These are phyloP conservation scores for Prionace glauca DNA, from an alignment of 2,797 vertebrate species.

Conservation along the genomic window DNA sequence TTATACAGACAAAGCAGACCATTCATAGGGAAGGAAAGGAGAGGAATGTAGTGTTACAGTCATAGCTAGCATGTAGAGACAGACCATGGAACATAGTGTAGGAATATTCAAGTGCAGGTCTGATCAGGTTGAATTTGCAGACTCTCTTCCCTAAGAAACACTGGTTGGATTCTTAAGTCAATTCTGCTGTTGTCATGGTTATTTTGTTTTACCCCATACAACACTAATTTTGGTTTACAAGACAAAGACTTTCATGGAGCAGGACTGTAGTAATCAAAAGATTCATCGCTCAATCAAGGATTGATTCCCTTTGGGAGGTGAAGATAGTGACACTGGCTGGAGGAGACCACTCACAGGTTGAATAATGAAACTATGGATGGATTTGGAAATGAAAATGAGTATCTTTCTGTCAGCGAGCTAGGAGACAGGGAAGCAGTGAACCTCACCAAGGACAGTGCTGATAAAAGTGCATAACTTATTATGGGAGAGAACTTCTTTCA, in stretches of 20 bases:
- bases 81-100: not conserved
- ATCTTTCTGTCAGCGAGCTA: not conserved
- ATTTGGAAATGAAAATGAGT: not conserved
- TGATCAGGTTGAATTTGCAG: not conserved
- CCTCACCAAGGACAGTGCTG: not conserved
- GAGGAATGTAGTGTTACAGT: too few relatives aligned
- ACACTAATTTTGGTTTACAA: not conserved
- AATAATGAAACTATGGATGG: not conserved
- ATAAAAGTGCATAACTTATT: not conserved
- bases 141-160: not conserved
- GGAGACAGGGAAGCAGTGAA: not conserved
- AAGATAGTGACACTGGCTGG: not conserved
- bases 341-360: not conserved
- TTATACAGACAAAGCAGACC: too few relatives aligned
- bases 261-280: not conserved
- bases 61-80: too few relatives aligned
- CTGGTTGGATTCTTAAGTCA: not conserved
- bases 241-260: not conserved
- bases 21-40: too few relatives aligned
- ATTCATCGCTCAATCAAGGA: not conserved
- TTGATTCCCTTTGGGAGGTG: not conserved
- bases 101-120: not conserved
- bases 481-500: not conserved
- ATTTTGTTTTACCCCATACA: not conserved
- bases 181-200: not conserved